Evolutionary conservation across 2,888 invertebrate species (phyloP).

Genomic region (Lordiphosa andalusiaca): DNA sequence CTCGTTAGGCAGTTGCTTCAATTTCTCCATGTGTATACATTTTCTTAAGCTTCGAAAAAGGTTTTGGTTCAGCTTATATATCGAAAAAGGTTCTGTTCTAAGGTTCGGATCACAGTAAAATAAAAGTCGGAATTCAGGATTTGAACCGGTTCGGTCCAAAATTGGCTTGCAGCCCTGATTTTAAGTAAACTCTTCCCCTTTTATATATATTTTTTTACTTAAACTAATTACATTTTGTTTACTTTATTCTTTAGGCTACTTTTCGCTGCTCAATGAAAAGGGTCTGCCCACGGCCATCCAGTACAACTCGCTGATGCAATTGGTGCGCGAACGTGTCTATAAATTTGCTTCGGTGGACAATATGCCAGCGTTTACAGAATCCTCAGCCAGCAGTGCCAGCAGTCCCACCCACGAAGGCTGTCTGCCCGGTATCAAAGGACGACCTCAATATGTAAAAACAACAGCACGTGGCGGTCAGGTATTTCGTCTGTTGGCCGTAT

Average conservation of each 20-base stretch:
- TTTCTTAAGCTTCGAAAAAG: no score
- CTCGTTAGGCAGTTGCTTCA: no score
- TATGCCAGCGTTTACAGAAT: conserved; percentile 80
- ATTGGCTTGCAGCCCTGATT: no score
- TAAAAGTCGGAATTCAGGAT: no score
- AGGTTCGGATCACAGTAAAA: no score
- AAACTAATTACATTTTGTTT: no score
- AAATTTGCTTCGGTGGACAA: conserved; percentile 81
- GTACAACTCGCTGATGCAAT: conserved; percentile 84
- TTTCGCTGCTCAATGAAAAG: conserved; percentile 85
- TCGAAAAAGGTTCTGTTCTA: no score
- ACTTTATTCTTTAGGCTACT: conserved; percentile 83
- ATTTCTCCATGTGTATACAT: no score
- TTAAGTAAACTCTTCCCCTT: no score
- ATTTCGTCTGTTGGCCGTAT: conserved; percentile 87
- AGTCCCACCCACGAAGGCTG: conserved; percentile 74
- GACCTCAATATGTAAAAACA: conserved; percentile 85
- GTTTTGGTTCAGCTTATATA: no score
- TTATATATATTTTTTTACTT: no score
- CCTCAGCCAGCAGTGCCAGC: conserved; percentile 68
- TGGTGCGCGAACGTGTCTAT: conserved; percentile 85
- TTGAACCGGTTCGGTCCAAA: no score
- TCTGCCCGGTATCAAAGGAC: conserved; percentile 62
- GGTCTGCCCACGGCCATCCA: conserved; percentile 85
- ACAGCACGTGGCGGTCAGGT: conserved; percentile 87